Base-by-base conservation (phyloP, 2,113 vertebrate species). In the Sciurus niger region DNA sequence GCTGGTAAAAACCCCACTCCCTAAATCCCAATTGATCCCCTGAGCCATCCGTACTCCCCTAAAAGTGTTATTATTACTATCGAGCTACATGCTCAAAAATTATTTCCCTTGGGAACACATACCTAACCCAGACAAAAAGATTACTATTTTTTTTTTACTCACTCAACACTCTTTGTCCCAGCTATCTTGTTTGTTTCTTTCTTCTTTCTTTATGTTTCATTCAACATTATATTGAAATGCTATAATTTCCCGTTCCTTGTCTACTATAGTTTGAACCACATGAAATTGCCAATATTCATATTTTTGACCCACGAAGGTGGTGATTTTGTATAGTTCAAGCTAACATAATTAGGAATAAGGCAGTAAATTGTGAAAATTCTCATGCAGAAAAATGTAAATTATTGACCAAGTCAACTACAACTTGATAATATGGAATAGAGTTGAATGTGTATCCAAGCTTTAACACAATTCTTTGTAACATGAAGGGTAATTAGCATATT, bases 61-160 rank as follows among this genome's bases (percentile, higher is more conserved):
- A 96, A 97, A 97, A 97, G 72, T 96, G 92, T 97, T 97, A 94
- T 98, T 97, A 97, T 96, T 97, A 91, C 95, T 91, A 97, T 97
- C 89, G 97, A 93, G 85, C 94, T 96, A 98, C 95, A 96, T 72
- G 84, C 92, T 96, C 93, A 93, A 97, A 97, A 96, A 96, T 97
- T 93, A 97, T 98, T 98, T 97, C 97, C 92, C 92, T 94, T 84
- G 97, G 92, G 97, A 96, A 96, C 84, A 83, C 55, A 86, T 73
- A 95, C 84, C 92, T 95, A 93, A 95, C 72, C 55, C 84, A 97
- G 96, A 90, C 73, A 76, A 85, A 96, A 94, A 90, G 89, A 96
- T 96, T 84, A 93, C 76, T 96, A 51, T 37, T 34, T 89, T 88
- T 40, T 77, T 82, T 93, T 90, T 89, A 72, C 72, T 94, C 65